A percentile compares a stretch with the other conserved stretches of the same genome.
Conservation (phyloP, 2,113 vertebrate genomes). For the Papio anubis region DNA sequence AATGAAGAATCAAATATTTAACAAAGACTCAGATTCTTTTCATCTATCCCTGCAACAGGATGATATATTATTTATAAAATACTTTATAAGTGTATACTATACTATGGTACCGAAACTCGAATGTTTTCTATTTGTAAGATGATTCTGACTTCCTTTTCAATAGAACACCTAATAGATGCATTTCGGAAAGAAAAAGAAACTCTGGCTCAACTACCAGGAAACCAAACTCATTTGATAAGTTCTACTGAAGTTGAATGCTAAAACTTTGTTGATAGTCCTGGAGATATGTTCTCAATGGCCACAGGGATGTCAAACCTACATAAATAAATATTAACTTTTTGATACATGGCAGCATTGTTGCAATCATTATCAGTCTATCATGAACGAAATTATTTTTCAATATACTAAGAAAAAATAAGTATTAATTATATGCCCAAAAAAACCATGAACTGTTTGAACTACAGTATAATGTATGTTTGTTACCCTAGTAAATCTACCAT, state of each 20-base stretch:
- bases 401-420: neutral
- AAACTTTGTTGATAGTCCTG: neutral
- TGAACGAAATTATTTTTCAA: neutral
- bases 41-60: neutral
- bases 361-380: neutral
- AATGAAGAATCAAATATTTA: neutral
- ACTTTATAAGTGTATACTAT: neutral
- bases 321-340: neutral
- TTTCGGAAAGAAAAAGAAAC: neutral
- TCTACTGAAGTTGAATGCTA: neutral
- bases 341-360: neutral
- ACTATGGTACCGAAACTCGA: neutral
- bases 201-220: neutral
- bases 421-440: neutral
- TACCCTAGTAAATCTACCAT: neutral
- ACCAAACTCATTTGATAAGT: neutral
- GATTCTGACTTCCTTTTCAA: neutral
- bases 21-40: neutral
- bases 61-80: neutral
- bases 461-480: neutral
- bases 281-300: neutral
- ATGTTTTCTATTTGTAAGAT: neutral
- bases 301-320: neutral
- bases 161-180: neutral
- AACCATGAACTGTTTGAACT: neutral